A percentile compares a stretch with the other conserved stretches of the same genome.
Evolutionary conservation across 2,113 vertebrate genomes (phyloP).

Genomic region (Hippocampus mohnikei): DNA sequence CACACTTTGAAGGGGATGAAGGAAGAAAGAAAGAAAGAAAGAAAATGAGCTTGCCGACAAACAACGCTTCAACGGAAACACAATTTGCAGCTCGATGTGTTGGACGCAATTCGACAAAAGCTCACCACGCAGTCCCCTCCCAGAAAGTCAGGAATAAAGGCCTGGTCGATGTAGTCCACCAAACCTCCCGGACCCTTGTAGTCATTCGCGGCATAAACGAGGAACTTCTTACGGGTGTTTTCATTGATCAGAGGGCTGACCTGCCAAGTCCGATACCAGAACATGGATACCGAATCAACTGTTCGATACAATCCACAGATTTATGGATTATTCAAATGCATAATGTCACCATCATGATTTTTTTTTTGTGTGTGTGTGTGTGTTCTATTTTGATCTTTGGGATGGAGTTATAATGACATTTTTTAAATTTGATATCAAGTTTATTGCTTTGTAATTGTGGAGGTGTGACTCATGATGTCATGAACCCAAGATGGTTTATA

Average conservation of each 20-base stretch:
- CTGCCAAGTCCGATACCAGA: constrained; percentile 54
- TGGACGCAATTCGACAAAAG: not conserved
- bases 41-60: not conserved
- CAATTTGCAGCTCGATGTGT: not conserved
- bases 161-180: constrained; percentile 88
- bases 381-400: not conserved
- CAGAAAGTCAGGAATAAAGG: constrained; percentile 91
- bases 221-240: constrained; percentile 95
- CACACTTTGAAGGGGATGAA: constrained; percentile 73
- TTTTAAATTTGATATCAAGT: no score
- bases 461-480: no score
- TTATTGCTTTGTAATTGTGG: no score
- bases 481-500: no score
- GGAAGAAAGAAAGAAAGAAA: not conserved
- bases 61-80: not conserved
- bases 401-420: not conserved
- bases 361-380: not conserved
- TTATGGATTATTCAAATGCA: not conserved
- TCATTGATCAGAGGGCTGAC: constrained; percentile 96
- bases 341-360: not conserved
- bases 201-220: constrained; percentile 94
- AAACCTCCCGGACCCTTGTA: constrained; percentile 90
- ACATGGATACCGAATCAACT: not conserved
- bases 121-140: constrained; percentile 89
- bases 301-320: not conserved